Evolutionary conservation across 1,140 invertebrate species (phyloP), one percentile per base, ranked within the genome.

Genomic region (Spodoptera litura): DNA sequence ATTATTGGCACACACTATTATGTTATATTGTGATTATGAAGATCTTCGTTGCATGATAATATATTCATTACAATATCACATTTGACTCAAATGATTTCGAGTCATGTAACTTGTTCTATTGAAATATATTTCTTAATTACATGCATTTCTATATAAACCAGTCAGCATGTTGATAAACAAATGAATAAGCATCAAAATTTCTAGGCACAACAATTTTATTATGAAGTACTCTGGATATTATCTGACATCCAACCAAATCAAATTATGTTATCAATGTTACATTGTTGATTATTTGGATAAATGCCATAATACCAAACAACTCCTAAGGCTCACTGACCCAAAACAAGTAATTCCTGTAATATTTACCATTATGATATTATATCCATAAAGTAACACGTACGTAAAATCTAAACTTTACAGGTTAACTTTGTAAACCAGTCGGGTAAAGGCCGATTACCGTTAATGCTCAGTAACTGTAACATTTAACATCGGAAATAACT

Each of bases 401-500:
- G 53, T 56, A 20, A 52, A 35, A 56, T 56, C 31, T 2, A 55
- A 51, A 12, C 10, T 56, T 56, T 71, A 56, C 68, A 71, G 68
- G 68, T 71, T 71, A 71, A 51, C 53, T 71, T 71, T 31, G 53
- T 15, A 71, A 71, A 55, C 68, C 51, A 56, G 53, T 55, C 27
- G 5, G 25, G 52, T 71, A 56, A 55, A 71, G 68, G 68, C 68
- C 68, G 68, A 71, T 71, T 71, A 71, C 68, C 68, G 68, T 71
- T 71, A 71, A 35, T 38, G 35, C 68, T 35, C 52, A 27, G 20
- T 56, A 55, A 56, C 27, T 56, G 68, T 56, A 15, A 56, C 15
- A 71, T 71, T 71, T 53, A 20, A 70, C 49, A 4, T 6, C 66
- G 12, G 25, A 71, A 56, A 3, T 13, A 38, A 38, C 31, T 56